Percentiles rank a stretch among this genome's conserved stretches.
Conservation (phyloP, 2,888 invertebrate genomes). For the Dastarcus helophoroides region DNA sequence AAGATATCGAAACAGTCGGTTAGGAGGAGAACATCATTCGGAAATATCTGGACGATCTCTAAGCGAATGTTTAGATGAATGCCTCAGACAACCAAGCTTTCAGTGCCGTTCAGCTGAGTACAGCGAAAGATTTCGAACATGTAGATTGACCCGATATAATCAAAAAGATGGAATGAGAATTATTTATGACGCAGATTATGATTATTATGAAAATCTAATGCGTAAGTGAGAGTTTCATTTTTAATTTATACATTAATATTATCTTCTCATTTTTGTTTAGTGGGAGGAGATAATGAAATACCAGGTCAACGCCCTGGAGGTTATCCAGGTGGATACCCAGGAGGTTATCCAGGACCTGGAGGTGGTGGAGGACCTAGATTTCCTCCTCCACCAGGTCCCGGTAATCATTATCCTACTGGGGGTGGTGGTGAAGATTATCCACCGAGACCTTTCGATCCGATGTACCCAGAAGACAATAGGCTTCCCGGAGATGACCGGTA, state of each 20-base stretch:
- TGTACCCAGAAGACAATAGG: no score
- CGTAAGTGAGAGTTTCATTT: slow-evolving; percentile 48
- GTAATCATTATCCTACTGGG: slow-evolving; percentile 1
- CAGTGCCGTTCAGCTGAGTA: slow-evolving; percentile 84
- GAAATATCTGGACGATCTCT: slow-evolving; percentile 80
- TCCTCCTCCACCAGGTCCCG: slow-evolving; percentile 5
- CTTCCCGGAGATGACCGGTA: slow-evolving; percentile 3
- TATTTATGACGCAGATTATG: slow-evolving; percentile 83
- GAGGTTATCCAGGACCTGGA: slow-evolving; percentile 9
- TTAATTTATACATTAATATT: slow-evolving; percentile 2
- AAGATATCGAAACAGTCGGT: slow-evolving; percentile 71
- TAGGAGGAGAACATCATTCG: slow-evolving; percentile 81
- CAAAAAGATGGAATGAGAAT: slow-evolving; percentile 80
- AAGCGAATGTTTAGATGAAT: slow-evolving; percentile 84
- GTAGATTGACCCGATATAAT: slow-evolving; percentile 74
- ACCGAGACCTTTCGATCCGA: slow-evolving; percentile 5
- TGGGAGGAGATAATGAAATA: slow-evolving; percentile 24
- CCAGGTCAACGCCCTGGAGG: slow-evolving; percentile 18
- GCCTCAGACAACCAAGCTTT: slow-evolving; percentile 78
- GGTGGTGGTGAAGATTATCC: slow-evolving; percentile 6
- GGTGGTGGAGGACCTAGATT: slow-evolving; percentile 9
- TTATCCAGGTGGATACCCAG: slow-evolving; percentile 13
- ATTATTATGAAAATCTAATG: slow-evolving; percentile 88
- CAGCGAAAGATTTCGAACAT: slow-evolving; percentile 74
- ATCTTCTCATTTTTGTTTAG: slow-evolving; percentile 13